Percentiles rank a stretch among this genome's conserved stretches.
Conservation (phyloP, 2,113 vertebrate species). For the Mungos mungo region DNA sequence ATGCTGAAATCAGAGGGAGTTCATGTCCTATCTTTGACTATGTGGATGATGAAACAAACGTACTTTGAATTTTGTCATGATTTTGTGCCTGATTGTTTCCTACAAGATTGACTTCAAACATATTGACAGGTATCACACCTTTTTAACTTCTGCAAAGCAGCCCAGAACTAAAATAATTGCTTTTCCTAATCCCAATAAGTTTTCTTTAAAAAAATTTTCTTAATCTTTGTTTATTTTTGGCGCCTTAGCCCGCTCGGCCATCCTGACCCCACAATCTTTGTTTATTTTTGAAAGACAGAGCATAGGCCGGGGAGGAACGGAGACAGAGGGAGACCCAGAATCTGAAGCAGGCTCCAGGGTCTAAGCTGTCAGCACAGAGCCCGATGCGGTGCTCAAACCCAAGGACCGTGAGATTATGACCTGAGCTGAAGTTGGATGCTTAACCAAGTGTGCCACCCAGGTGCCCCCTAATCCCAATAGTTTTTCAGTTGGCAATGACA, state of each 20-base stretch:
- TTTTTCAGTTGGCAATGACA: constrained; percentile 8
- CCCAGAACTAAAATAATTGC: neutral
- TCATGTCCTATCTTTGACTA: neutral
- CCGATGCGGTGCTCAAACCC: too few species aligned
- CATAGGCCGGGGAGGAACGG: too few species aligned
- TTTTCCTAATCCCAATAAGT: neutral
- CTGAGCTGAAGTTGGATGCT: too few species aligned
- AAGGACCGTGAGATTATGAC: too few species aligned
- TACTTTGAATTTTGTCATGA: neutral
- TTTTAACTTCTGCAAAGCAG: neutral
- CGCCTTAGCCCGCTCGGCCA: too few species aligned
- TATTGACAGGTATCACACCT: neutral
- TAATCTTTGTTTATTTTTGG: too few species aligned
- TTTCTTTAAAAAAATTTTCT: neutral
- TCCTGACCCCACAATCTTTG: too few species aligned
- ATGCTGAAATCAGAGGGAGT: neutral
- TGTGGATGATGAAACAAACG: neutral
- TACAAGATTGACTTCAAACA: constrained; percentile 10
- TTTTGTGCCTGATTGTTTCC: neutral
- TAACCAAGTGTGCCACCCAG: too few species aligned
- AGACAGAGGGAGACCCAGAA: too few species aligned
- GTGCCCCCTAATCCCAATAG: neutral
- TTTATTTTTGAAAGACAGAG: too few species aligned
- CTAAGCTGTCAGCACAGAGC: too few species aligned
- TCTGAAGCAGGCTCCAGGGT: too few species aligned